Base-by-base conservation (phyloP, 2,888 invertebrate species). In the Synanthedon myopaeformis region DNA sequence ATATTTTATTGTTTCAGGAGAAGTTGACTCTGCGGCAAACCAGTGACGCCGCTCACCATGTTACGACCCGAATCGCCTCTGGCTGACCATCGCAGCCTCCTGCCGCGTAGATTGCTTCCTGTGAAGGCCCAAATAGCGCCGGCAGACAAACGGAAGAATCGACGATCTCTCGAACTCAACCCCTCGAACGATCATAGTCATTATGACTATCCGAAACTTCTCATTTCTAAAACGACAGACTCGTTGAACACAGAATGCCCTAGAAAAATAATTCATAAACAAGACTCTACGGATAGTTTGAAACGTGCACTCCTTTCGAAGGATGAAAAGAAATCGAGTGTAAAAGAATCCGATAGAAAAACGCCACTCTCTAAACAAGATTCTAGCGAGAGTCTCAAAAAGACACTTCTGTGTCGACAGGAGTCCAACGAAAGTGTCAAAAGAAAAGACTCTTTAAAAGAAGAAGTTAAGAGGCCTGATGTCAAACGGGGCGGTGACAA, bases 51-150 rank as follows among this genome's bases (percentile, higher is more conserved):
- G 81, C 73, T 74, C 72, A 76, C 65, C 65, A 87, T 87, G 87
- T 76, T 87, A 75, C 86, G 87, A 62, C 87, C 87, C 61, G 87
- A 87, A 67, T 87, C 87, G 53, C 86, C 87, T n/a, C 86, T 87
- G 74, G 85, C 87, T 82, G 87, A 87, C 69, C 87, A 87, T 65
- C 85, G 87, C 74, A 86, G 84, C 76, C 77, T 87, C 56, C 78
- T 86, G 58, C 81, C 86, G 54, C 78, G 87, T 57, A 82, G 87
- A 58, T 73, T 87, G 64, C 76, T 87, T 52, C 85, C 87, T 48
- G 81, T 68, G 63, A 86, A 86, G 65, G 85, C 87, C 35, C 87
- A 87, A 56, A 85, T 86, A 57, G 82, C 80, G 28, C 85, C 88
- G 41, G 77, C 74, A 2, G 86, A 87, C 65, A 88, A 86, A 60